A percentile compares a stretch with the other conserved stretches of the same genome.
Evolutionary conservation across 2,888 invertebrate genomes (phyloP).

Genomic region (Parascotia fuliginaria): DNA sequence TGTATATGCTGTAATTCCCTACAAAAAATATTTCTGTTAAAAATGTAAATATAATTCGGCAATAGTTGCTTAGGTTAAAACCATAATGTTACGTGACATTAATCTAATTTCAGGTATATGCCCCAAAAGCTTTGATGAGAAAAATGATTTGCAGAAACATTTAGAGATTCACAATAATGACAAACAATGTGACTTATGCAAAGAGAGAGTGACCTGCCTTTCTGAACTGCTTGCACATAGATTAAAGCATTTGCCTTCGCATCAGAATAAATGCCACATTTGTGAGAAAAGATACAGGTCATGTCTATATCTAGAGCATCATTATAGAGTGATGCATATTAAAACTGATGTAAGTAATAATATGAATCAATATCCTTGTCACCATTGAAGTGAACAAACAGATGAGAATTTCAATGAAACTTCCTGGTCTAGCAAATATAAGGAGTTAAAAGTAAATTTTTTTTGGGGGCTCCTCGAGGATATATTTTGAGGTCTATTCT

Average conservation of each 20-base stretch:
- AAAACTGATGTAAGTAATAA: constrained; percentile 52
- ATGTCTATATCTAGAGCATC: constrained; percentile 52
- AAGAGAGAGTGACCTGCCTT: constrained; percentile 43
- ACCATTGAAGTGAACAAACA: too few relatives aligned
- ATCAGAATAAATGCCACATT: constrained; percentile 55
- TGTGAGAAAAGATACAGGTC: constrained; percentile 48
- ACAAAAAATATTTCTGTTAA: too few relatives aligned
- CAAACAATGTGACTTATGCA: constrained; percentile 53
- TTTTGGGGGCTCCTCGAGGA: too few relatives aligned
- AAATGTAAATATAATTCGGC: neutral
- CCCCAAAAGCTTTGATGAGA: constrained; percentile 39
- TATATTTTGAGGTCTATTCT: too few relatives aligned
- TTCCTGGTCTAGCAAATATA: too few relatives aligned
- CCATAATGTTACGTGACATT: too few relatives aligned
- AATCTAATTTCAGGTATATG: constrained; percentile 54
- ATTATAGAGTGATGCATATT: constrained; percentile 58
- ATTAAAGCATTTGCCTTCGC: constrained; percentile 50
- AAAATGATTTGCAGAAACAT: constrained; percentile 46
- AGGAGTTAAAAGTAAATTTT: too few relatives aligned
- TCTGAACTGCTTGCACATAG: constrained; percentile 62
- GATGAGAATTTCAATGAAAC: too few relatives aligned
- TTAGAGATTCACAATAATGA: constrained; percentile 55
- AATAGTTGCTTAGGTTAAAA: too few relatives aligned
- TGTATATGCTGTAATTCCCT: too few relatives aligned
- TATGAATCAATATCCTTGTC: too few relatives aligned